These are phyloP conservation scores for Matsumurasca onukii DNA, from an alignment of 1,140 invertebrate species.

Conservation along the genomic window DNA sequence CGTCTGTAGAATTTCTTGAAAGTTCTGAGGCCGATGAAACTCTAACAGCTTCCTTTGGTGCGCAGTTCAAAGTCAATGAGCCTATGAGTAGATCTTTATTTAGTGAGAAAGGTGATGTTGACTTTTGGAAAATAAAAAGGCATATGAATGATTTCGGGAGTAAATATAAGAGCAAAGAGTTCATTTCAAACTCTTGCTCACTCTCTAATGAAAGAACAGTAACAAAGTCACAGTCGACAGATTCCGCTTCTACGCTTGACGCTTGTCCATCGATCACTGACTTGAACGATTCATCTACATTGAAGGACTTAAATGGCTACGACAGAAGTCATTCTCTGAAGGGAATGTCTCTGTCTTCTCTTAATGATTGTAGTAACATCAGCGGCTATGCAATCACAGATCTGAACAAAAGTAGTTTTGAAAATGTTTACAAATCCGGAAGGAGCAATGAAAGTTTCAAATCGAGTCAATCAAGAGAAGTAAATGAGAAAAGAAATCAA, in stretches of 20 bases:
- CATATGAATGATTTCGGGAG: not conserved
- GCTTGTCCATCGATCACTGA: slow-evolving; percentile 35
- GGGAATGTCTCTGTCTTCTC: slow-evolving; percentile 16
- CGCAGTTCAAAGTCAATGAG: slow-evolving; percentile 12
- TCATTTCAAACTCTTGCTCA: not conserved
- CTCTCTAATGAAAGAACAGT: slow-evolving; percentile 29
- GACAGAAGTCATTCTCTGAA: not conserved
- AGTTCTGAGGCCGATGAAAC: slow-evolving; percentile 29
- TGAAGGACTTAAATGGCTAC: slow-evolving; percentile 28
- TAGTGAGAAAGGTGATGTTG: slow-evolving; percentile 16
- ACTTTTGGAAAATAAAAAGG: slow-evolving; percentile 27
- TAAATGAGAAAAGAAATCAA: not conserved
- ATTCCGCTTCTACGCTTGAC: slow-evolving; percentile 34
- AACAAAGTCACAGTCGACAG: slow-evolving; percentile 32
- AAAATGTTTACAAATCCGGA: not conserved
- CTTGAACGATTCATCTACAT: slow-evolving; percentile 33
- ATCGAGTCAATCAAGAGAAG: not conserved
- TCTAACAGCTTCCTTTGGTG: not conserved
- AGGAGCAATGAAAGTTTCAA: not conserved
- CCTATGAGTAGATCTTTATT: slow-evolving; percentile 8
- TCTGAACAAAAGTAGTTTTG: slow-evolving; percentile 15
- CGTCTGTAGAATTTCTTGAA: slow-evolving; percentile 36
- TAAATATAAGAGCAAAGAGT: slow-evolving; percentile 12
- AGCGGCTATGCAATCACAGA: slow-evolving; percentile 4
- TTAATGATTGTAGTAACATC: slow-evolving; percentile 21